Percentiles rank a stretch among this genome's conserved stretches.
phyloP scores from a whole-genome alignment of 1,140 invertebrate genomes.

The Leptonema lineaticorne region DNA sequence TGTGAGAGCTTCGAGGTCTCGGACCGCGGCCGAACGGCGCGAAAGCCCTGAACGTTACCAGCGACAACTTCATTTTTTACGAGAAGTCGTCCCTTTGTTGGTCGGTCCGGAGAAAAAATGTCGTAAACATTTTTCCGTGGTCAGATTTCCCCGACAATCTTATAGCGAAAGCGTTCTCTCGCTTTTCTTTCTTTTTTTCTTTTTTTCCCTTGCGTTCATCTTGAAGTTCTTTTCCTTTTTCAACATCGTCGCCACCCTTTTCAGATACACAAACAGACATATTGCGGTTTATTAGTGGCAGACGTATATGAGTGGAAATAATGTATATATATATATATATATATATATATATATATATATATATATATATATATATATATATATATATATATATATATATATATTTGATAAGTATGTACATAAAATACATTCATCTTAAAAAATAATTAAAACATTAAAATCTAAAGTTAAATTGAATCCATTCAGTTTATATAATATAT shows the following conservation, averaged over 20 bases:
- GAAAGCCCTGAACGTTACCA: background rate
- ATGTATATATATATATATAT: background rate
- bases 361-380: constrained; percentile 6
- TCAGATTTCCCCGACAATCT: constrained; percentile 10
- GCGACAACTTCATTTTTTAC: constrained; percentile 24
- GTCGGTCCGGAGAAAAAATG: background rate
- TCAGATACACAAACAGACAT: background rate
- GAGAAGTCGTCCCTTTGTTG: background rate
- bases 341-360: constrained; percentile 3
- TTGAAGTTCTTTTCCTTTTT: too few relatives aligned
- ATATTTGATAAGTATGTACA: background rate
- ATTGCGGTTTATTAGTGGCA: constrained; percentile 7
- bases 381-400: background rate
- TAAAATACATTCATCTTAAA: background rate
- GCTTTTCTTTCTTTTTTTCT: too few relatives aligned
- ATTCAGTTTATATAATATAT: too few relatives aligned
- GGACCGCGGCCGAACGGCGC: background rate
- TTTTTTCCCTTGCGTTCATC: too few relatives aligned
- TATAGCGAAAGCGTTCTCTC: too few relatives aligned
- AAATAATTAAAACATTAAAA: too few relatives aligned
- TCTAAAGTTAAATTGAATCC: too few relatives aligned
- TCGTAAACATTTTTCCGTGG: constrained; percentile 14
- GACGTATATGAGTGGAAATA: background rate
- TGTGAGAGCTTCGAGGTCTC: too few relatives aligned
- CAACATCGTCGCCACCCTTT: background rate